phyloP scores from a whole-genome alignment of 2,113 vertebrate species.

The Naja naja region DNA sequence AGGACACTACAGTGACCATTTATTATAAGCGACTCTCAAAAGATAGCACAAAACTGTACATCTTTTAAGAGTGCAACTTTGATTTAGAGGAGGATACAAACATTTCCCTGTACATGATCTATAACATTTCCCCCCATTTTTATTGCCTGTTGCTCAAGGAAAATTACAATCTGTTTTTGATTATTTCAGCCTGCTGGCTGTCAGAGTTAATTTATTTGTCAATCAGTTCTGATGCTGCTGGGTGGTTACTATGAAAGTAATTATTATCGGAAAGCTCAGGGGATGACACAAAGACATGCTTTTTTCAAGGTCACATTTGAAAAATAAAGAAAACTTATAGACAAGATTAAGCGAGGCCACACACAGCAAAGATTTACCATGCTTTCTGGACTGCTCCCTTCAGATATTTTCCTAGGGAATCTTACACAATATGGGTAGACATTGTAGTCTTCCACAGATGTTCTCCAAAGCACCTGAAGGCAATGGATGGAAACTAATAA shows the following conservation, averaged over 20 bases:
- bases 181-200: constrained; percentile 25
- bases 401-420: not conserved
- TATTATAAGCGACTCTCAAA: not conserved
- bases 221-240: constrained; percentile 25
- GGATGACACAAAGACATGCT: constrained; percentile 18
- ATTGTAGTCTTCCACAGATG: not conserved
- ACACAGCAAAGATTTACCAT: not conserved
- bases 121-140: not conserved
- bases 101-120: constrained; percentile 4
- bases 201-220: constrained; percentile 35
- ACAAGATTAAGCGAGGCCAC: constrained; percentile 13
- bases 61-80: not conserved
- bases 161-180: constrained; percentile 26
- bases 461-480: not conserved
- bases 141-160: constrained; percentile 22
- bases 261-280: constrained; percentile 24
- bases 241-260: constrained; percentile 23
- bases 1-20: not conserved
- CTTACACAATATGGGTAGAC: not conserved
- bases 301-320: not conserved
- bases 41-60: not conserved
- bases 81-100: not conserved
- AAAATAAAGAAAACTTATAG: constrained; percentile 6
- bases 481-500: not conserved
- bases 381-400: not conserved